A percentile compares a stretch with the other conserved stretches of the same genome.
Conservation (phyloP, 2,113 vertebrate species). For the Empidonax alnorum region DNA sequence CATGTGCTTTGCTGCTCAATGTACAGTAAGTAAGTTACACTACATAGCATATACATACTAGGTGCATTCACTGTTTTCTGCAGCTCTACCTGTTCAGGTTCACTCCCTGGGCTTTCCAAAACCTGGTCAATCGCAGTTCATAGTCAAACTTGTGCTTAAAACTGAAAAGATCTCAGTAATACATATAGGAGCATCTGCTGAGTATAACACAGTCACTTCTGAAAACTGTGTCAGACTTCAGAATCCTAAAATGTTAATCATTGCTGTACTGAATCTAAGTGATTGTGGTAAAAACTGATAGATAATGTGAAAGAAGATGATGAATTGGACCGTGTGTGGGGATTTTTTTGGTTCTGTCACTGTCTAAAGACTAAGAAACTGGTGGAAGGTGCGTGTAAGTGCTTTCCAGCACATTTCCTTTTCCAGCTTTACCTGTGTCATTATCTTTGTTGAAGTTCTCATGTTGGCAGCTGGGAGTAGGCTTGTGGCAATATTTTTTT, state of each 20-base stretch:
- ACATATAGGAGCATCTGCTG: not conserved
- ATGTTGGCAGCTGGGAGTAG: not conserved
- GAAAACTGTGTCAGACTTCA: not conserved
- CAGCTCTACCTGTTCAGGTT: not conserved
- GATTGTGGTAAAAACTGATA: not conserved
- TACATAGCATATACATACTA: not conserved
- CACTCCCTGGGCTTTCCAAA: not conserved
- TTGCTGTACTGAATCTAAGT: not conserved
- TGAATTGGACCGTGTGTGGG: fast-evolving
- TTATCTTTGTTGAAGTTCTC: not conserved
- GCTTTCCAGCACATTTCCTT: not conserved
- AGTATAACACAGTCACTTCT: not conserved
- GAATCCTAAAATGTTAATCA: not conserved
- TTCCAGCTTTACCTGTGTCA: not conserved
- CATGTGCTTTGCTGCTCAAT: fast-evolving
- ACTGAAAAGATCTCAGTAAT: not conserved
- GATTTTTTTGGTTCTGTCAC: fast-evolving
- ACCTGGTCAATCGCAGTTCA: not conserved
- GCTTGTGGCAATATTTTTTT: not conserved
- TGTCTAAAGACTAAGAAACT: not conserved
- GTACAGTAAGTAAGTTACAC: not conserved
- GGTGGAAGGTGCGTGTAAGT: not conserved
- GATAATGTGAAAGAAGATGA: not conserved
- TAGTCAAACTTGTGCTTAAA: not conserved
- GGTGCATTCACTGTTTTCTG: not conserved